phyloP scores from a whole-genome alignment of 2,113 vertebrate species.

The Cyphomyrus discorhynchus region DNA sequence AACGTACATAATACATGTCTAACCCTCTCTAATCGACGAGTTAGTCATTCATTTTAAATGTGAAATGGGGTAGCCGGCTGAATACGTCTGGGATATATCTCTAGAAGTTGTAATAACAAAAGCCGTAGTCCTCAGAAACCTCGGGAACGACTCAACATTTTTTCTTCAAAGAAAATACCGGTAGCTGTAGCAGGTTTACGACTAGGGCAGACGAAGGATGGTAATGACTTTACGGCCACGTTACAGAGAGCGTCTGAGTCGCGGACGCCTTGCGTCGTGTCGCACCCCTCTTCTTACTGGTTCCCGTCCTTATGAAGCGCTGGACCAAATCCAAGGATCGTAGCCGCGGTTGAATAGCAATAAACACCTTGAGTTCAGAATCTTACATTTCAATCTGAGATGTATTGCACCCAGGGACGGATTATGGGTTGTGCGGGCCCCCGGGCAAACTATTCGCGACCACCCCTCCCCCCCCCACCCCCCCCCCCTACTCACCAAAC shows the following conservation, averaged over 20 bases:
- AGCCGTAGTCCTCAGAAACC: neutral
- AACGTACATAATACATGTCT: constrained; percentile 57
- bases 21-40: constrained; percentile 36
- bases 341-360: neutral
- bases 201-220: neutral
- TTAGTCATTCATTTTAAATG: constrained; percentile 67
- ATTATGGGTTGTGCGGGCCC: too few relatives aligned
- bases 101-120: constrained; percentile 13
- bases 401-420: neutral
- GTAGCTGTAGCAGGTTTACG: neutral
- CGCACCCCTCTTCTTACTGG: neutral
- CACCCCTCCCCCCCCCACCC: too few relatives aligned
- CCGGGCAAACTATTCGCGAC: too few relatives aligned
- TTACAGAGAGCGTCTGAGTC: neutral
- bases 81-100: constrained; percentile 37
- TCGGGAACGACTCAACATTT: neutral
- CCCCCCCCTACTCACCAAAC: too few relatives aligned
- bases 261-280: neutral
- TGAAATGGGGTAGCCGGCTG: constrained; percentile 38
- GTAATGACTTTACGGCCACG: neutral
- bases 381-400: neutral
- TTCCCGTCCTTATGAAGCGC: neutral
- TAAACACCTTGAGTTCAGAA: neutral
- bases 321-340: neutral
- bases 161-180: neutral